Evolutionary conservation across 2,113 vertebrate genomes (phyloP), one percentile per base, ranked within the genome.

Genomic region (Tragelaphus imberbis): DNA sequence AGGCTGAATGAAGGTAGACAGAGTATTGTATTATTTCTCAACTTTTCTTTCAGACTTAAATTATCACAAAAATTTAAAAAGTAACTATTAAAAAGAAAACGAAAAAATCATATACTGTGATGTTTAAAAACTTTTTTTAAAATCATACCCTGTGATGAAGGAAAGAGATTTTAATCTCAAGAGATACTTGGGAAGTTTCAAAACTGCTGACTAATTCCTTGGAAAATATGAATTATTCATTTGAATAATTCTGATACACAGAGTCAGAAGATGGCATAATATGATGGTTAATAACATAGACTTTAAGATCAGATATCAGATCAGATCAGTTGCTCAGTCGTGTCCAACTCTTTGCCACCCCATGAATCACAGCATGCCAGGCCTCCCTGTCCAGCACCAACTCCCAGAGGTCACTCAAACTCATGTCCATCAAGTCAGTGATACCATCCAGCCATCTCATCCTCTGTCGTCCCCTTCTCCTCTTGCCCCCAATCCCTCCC

Each of bases 81-180:
- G 77, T 68, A 94, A 84, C 36, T 92, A 9, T 90, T 71, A 92
- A 71, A 96, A 96, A 53, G 44, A 59, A 9, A 94, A 84, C 90
- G 53, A 89, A 30, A 40, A 71, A 71, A 23, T 40, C n/a, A 40
- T 71, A 12, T 40, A 71, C n/a, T 71, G n/a, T 40, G 68, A 40
- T 71, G 11, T 71, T 40, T 71, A 6, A 40, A 23, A 71, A 71
- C 23, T 12, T 19, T 2, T 71, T 71, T 30, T 16, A 16, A 51
- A 92, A 88, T 13, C 53, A 82, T 11, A 85, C 21, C 53, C 11
- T 86, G 40, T 89, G 28, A 55, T 82, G 53, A 92, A 51, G 44
- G 44, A 71, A 89, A 51, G 33, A 16, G 33, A 89, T 51, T 97
- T 23, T 81, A 75, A 95, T 55, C 84, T 61, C 84, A 96, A 53